phyloP scores from a whole-genome alignment of 2,888 invertebrate genomes.

The Stenodera caucasica region DNA sequence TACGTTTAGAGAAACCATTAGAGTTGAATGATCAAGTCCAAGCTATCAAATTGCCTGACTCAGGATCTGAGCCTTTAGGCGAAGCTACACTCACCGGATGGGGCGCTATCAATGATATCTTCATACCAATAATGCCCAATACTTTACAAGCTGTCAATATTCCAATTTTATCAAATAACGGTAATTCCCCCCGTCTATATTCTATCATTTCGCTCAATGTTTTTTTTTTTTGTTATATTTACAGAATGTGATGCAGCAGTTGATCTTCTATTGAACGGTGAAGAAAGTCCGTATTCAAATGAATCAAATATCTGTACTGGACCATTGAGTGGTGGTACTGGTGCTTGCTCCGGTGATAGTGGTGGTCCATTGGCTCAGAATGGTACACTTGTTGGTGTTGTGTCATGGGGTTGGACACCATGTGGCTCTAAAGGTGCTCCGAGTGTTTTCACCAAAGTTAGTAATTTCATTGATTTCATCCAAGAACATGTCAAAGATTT shows the following conservation, averaged over 20 bases:
- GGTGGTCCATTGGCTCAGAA: slow-evolving; percentile 59
- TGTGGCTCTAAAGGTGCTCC: slow-evolving; percentile 60
- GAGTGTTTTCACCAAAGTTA: slow-evolving; percentile 60
- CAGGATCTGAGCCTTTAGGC: neutral
- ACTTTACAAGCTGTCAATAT: neutral
- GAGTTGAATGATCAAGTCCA: neutral
- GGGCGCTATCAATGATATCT: neutral
- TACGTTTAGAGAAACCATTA: neutral
- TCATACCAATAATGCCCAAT: slow-evolving; percentile 2
- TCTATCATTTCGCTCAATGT: neutral
- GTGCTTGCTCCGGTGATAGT: slow-evolving; percentile 61
- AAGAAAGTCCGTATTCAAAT: slow-evolving; percentile 46
- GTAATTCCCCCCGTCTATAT: neutral
- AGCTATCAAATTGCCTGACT: neutral
- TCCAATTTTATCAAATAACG: neutral
- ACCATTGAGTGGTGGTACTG: slow-evolving; percentile 55
- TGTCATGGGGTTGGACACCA: slow-evolving; percentile 61
- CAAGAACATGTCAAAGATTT: neutral
- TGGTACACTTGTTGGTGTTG: slow-evolving; percentile 55
- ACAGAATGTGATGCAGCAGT: slow-evolving; percentile 56
- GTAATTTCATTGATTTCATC: slow-evolving; percentile 40
- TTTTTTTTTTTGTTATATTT: too few relatives aligned
- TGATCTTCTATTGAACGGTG: slow-evolving; percentile 50
- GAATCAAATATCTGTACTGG: slow-evolving; percentile 31
- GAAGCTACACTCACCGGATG: neutral